Evolutionary conservation across 37 sponge, comb jelly and placozoan genomes (phyloP).

Genomic region (Agelas oroides): DNA sequence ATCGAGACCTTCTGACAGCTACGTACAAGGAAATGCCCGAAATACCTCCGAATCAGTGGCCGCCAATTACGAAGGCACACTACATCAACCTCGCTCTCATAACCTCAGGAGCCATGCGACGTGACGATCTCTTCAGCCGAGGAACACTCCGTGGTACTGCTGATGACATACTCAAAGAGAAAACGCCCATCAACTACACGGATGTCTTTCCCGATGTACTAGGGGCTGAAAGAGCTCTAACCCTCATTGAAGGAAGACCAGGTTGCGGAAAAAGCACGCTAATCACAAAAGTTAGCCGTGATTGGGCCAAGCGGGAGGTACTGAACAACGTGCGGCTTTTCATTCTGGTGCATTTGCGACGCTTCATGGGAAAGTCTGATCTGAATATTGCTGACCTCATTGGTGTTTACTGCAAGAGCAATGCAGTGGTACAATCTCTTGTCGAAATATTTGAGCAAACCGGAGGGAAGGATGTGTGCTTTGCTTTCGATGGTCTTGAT

Average conservation of each 20-base stretch:
- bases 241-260: constrained; percentile 50
- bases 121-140: constrained; percentile 33
- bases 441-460: not conserved
- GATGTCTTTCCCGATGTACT: constrained; percentile 12
- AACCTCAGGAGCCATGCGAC: constrained; percentile 9
- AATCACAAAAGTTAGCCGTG: constrained; percentile 41
- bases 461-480: constrained; percentile 45
- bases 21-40: constrained; percentile 34
- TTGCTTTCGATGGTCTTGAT: constrained; percentile 66
- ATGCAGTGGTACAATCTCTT: not conserved
- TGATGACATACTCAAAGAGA: constrained; percentile 32
- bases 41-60: constrained; percentile 32
- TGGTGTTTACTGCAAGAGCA: not conserved
- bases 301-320: constrained; percentile 44
- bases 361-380: constrained; percentile 15
- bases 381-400: constrained; percentile 22
- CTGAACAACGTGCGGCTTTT: constrained; percentile 12
- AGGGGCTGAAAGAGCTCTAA: not conserved
- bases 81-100: constrained; percentile 52
- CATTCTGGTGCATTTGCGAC: constrained; percentile 37
- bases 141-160: constrained; percentile 34
- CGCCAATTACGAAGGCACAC: constrained; percentile 1
- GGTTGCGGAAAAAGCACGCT: constrained; percentile 50
- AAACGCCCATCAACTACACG: not conserved
- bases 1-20: not conserved